Evolutionary conservation across 2,888 invertebrate genomes (phyloP), one percentile per base, ranked within the genome.

Genomic region (Eupithecia vulgata): DNA sequence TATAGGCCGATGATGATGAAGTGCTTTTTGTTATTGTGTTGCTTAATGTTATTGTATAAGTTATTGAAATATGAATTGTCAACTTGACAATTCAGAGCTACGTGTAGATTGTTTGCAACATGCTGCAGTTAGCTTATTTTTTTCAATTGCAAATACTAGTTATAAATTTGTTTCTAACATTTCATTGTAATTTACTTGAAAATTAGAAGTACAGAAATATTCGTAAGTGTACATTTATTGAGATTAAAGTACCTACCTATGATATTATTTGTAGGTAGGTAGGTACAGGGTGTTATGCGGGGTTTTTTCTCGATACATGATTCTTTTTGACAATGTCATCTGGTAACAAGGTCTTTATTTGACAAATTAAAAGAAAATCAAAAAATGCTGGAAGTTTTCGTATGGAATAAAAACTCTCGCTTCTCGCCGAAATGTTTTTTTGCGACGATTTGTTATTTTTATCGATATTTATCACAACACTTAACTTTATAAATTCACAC

Each of bases 401-500:
- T n/a, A 45, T 45, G 45, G 6, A 42, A 42, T 42, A 5, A 42
- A 5, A 42, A 42, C 42, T 13, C 42, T 42, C 15, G 15, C 1
- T 52, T 2, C 10, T 52, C 52, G 12, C 21, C 10, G 10, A 52
- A 3, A 3, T 52, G 15, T 13, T 34, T 61, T 34, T 25, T 13
- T 3, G 0, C 8, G 34, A 61, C 17, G 1, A 15, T 17, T 17
- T 61, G 17, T 61, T 21, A 37, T 35, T 35, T 35, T 62, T 21
- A 59, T 66, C 40, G 71, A 57, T 21, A 72, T 65, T n/a, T 40
- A 34, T 67, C 76, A 68, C 77, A 69, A 61, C 74, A 68, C 73
- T 76, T 61, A 6, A 12, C 30, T 59, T 67, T 68, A 67, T 69
- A 78, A 76, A 78, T 72, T 72, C 65, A 25, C 74, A 76, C 77